Conservation (phyloP, 2,113 vertebrate genomes). For the Paradisaea rubra region DNA sequence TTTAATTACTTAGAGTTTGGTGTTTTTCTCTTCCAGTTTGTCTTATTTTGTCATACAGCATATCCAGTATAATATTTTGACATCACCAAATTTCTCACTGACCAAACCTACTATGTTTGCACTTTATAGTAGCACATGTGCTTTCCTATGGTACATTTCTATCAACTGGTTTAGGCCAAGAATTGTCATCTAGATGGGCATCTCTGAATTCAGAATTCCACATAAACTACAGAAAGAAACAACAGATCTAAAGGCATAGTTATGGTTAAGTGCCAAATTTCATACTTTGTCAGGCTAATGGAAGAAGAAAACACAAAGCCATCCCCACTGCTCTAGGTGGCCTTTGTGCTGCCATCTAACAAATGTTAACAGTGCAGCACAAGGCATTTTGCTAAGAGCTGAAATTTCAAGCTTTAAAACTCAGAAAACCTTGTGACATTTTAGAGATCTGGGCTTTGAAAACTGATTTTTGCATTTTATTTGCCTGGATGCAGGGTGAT, state of each 20-base stretch:
- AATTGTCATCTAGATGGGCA: not conserved
- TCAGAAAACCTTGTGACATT: constrained; percentile 23
- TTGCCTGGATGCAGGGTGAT: constrained; percentile 22
- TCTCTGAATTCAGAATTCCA: constrained; percentile 44
- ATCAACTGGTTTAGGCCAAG: not conserved
- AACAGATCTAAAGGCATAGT: constrained; percentile 50
- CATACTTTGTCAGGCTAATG: constrained; percentile 67
- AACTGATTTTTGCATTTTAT: constrained; percentile 43
- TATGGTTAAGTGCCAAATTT: constrained; percentile 65
- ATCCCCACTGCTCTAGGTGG: constrained; percentile 55
- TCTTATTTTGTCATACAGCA: not conserved
- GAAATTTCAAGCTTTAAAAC: constrained; percentile 64
- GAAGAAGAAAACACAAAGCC: constrained; percentile 68
- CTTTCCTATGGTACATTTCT: not conserved
- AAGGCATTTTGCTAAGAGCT: constrained; percentile 21
- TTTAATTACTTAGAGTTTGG: not conserved
- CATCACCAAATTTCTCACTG: not conserved
- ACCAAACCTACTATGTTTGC: not conserved
- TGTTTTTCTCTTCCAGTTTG: not conserved
- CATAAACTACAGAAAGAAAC: constrained; percentile 45
- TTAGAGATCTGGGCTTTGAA: constrained; percentile 28
- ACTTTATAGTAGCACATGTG: not conserved
- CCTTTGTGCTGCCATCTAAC: constrained; percentile 57
- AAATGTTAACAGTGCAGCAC: constrained; percentile 40
- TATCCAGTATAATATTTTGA: not conserved